Base-by-base conservation (phyloP, 2,888 invertebrate species). In the Resseliella maxima region DNA sequence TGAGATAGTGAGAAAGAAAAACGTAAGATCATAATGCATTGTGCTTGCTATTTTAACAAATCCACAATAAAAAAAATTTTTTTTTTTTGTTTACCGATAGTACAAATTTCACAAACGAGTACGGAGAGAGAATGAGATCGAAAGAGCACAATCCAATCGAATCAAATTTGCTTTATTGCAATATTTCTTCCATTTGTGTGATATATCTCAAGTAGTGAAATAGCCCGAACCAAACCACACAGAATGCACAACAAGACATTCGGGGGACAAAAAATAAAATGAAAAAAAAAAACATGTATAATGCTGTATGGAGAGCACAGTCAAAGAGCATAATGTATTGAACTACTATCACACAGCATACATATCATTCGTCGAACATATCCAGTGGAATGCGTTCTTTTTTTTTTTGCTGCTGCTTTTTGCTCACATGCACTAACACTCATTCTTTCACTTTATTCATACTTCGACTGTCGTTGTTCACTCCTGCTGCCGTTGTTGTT, bases 321-420 rank as follows among this genome's bases (percentile, higher is more conserved):
- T 72, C 72, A 35, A 15, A 72, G 31, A 35, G 72, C 72, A 72
- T 35, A 72, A 72, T 31, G 12, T 31, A 72, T 72, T 31, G 72
- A 72, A 72, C 72, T 35, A 72, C 72, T 72, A 72, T 72, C 72
- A 72, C 27, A 59, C 27, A 59, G 12, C 59, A 59, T 59, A 59
- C 59, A 31, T 72, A 50, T 31, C 5, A 12, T 72, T 72, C 31
- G 72, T 31, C 72, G 31, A 72, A 15, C 31, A 72, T 72, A 72
- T 72, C 72, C 72, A 72, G 1, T 72, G 35, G 72, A 72, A 72
- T 72, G 31, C 72, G 35, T 72, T 72, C 72, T 27, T 27, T 72
- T 72, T 72, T 31, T 72, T 15, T 59, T 24, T 59, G 24, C 12
- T 27, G 24, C 15, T 72, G 72, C 72, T 72, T 72, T 72, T 72